These are phyloP conservation scores for Eulemur macaco DNA, from an alignment of 2,113 vertebrate species.

Conservation along the genomic window DNA sequence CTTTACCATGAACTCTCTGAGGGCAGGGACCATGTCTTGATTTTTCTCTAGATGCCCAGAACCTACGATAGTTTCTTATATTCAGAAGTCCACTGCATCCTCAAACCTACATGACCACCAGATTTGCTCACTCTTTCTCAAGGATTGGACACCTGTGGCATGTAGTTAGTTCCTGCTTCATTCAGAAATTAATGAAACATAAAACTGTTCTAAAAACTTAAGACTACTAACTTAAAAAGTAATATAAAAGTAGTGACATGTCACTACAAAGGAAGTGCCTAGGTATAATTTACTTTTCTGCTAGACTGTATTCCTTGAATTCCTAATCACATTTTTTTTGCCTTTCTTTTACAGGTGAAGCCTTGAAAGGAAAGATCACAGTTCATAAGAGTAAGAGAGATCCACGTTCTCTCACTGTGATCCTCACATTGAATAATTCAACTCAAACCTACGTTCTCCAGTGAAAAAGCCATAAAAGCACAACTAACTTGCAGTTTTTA, in stretches of 20 bases:
- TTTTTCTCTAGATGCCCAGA: background rate
- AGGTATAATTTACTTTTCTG: background rate
- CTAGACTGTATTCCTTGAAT: background rate
- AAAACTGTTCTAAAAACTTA: background rate
- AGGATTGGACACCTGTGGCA: background rate
- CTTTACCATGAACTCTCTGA: background rate
- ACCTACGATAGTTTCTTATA: background rate
- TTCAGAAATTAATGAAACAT: background rate
- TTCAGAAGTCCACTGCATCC: background rate
- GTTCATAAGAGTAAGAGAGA: slow-evolving; percentile 94
- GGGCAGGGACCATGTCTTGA: background rate
- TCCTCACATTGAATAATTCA: slow-evolving; percentile 84
- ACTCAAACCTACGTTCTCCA: slow-evolving; percentile 92
- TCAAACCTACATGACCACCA: background rate
- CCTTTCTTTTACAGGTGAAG: slow-evolving; percentile 86
- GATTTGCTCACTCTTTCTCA: background rate
- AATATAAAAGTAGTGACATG: background rate
- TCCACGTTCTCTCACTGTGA: slow-evolving; percentile 92
- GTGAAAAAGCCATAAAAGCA: slow-evolving; percentile 73
- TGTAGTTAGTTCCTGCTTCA: background rate
- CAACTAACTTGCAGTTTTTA: background rate
- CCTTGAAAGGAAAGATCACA: slow-evolving; percentile 88
- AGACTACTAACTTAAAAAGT: background rate
- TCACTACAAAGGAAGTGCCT: background rate
- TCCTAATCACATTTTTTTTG: slow-evolving; percentile 24